Base-by-base conservation (phyloP, 2,888 invertebrate species). In the Lithophane leautieri region DNA sequence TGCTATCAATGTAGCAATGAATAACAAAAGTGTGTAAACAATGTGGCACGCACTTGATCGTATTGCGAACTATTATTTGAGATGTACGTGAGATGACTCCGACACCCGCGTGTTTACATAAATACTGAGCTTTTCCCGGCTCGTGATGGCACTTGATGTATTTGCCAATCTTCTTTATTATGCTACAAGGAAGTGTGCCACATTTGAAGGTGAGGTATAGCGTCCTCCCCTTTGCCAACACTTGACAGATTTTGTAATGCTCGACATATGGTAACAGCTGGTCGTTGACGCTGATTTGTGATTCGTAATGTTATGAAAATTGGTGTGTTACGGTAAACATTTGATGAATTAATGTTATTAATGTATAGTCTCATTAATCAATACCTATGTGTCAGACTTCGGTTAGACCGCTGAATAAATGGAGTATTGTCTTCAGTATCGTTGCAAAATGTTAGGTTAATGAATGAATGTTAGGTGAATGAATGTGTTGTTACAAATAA, bases 131-230 rank as follows among this genome's bases (percentile, higher is more conserved):
- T 85, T 87, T 82, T 68, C 73, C 76, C 16, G 4, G 44, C 14
- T 63, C 68, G 70, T 81, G 79, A 70, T 78, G 74, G 66, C 76
- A 72, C 76, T 84, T 65, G 50, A 61, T 66, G 69, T 78, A 68
- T 84, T 85, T 80, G 79, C 84, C 78, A 82, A 87, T 79, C 67
- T 78, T 58, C 68, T 76, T 75, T 73, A 73, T 70, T 62, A 79
- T 71, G 71, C 69, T 62, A 80, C 56, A 11, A 87, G 87, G 86
- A 86, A 87, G 77, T 84, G 86, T 81, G 77, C 74, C 63, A 78
- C 50, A 79, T 78, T 73, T 71, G 73, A 73, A 84, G 81, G 79
- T 83, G 74, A 83, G 79, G 69, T 56, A 77, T 77, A n/a, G 60
- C 63, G 25, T 58, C 67, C 60, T 81, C 56, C 56, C 68, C 68